Percentiles rank a stretch among this genome's conserved stretches.
These are phyloP conservation scores for Caenorhabditis brenneri DNA, from an alignment of 1,140 invertebrate genomes.

Conservation along the genomic window DNA sequence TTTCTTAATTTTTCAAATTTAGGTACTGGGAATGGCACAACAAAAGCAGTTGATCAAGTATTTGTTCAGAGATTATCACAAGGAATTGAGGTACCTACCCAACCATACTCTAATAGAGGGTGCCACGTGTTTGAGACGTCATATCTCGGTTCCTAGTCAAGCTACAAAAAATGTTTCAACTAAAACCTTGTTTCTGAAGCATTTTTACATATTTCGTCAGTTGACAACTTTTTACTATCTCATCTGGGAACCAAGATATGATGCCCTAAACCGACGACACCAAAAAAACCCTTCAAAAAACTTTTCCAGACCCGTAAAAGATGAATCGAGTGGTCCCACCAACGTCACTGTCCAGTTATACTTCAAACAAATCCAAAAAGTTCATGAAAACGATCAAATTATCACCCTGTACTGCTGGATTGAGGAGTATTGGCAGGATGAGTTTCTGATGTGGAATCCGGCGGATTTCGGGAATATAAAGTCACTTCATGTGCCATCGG, in stretches of 20 bases:
- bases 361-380: conserved; percentile 70
- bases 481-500: conserved; percentile 60
- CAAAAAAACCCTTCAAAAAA: too few relatives aligned
- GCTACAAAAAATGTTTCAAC: too few relatives aligned
- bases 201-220: too few relatives aligned
- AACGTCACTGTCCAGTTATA: conserved; percentile 69
- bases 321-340: conserved; percentile 61
- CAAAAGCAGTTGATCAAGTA: conserved; percentile 57
- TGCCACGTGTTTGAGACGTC: too few relatives aligned
- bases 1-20: not conserved
- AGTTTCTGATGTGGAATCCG: conserved; percentile 61
- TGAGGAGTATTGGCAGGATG: conserved; percentile 60
- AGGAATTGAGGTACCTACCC: conserved; percentile 57
- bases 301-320: conserved; percentile 35
- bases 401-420: conserved; percentile 69
- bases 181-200: too few relatives aligned
- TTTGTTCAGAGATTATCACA: conserved; percentile 58
- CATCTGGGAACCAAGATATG: too few relatives aligned
- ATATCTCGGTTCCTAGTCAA: too few relatives aligned
- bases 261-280: too few relatives aligned
- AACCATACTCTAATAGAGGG: too few relatives aligned
- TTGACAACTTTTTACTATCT: too few relatives aligned
- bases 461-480: conserved; percentile 57
- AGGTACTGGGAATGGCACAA: not conserved
- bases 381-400: conserved; percentile 68